Conservation (phyloP, 1,140 invertebrate genomes). For the Batillaria attramentaria region DNA sequence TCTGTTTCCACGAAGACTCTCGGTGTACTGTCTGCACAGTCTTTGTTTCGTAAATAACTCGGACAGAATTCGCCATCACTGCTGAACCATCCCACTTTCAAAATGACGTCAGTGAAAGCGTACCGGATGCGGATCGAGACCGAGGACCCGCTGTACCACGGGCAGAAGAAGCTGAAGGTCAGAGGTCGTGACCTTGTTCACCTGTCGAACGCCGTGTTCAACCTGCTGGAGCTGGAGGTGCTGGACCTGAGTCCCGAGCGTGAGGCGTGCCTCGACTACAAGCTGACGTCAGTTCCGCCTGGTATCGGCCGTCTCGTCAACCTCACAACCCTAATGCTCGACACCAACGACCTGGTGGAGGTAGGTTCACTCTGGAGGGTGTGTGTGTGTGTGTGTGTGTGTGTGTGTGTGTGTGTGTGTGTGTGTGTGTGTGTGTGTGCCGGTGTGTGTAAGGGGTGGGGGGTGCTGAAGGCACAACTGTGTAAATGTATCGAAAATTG, state of each 20-base stretch:
- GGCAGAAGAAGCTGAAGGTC: slow-evolving; percentile 69
- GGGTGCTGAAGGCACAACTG: too few species aligned
- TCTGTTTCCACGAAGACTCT: too few species aligned
- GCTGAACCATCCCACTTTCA: too few species aligned
- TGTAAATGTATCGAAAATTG: too few species aligned
- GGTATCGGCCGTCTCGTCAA: slow-evolving; percentile 66
- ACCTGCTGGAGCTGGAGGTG: slow-evolving; percentile 68
- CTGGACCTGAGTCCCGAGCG: slow-evolving; percentile 71
- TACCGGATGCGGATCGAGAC: slow-evolving; percentile 64
- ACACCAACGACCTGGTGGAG: slow-evolving; percentile 68
- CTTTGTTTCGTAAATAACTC: too few species aligned
- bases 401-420: background rate
- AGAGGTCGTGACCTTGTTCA: slow-evolving; percentile 59
- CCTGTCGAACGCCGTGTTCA: slow-evolving; percentile 64
- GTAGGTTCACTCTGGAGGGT: background rate
- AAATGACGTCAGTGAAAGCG: slow-evolving; percentile 36
- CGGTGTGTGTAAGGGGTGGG: background rate
- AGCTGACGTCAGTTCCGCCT: slow-evolving; percentile 61
- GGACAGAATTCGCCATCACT: too few species aligned
- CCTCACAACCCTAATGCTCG: slow-evolving; percentile 66
- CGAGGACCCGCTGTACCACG: slow-evolving; percentile 63
- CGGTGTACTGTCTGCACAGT: too few species aligned
- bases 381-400: background rate
- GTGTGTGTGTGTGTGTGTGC: slow-evolving; percentile 7
- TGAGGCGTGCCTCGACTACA: slow-evolving; percentile 68